Evolutionary conservation across 2,113 vertebrate genomes (phyloP).

Genomic region (Salvator merianae): DNA sequence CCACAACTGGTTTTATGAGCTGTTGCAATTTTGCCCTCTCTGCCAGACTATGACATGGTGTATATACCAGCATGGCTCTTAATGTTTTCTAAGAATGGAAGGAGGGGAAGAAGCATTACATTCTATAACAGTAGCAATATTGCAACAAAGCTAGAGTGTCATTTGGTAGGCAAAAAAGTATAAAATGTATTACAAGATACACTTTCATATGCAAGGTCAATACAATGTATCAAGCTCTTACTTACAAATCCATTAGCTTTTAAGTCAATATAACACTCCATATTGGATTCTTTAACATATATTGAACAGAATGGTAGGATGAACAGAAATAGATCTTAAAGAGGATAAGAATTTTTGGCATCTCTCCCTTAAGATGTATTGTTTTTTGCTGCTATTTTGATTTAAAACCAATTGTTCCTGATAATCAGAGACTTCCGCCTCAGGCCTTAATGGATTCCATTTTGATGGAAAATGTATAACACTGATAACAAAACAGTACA

Average conservation of each 20-base stretch:
- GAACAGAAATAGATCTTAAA: background rate
- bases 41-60: constrained; percentile 82
- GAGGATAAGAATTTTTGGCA: background rate
- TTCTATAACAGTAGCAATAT: background rate
- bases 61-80: constrained; percentile 92
- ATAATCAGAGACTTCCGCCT: background rate
- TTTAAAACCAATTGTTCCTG: background rate
- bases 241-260: background rate
- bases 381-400: background rate
- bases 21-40: constrained; percentile 85
- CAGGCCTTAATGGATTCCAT: background rate
- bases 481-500: background rate
- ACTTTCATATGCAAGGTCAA: background rate
- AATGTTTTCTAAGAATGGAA: constrained; percentile 82
- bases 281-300: background rate
- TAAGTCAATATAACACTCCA: background rate
- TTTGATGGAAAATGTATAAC: background rate
- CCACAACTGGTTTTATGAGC: constrained; percentile 88
- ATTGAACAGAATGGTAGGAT: background rate
- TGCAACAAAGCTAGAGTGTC: too few relatives aligned
- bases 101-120: background rate
- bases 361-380: background rate
- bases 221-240: background rate
- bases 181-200: background rate
- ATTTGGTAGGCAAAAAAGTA: background rate